Evolutionary conservation across 1,140 invertebrate species (phyloP), one percentile per base, ranked within the genome.

Genomic region (Campoletis sonorensis): DNA sequence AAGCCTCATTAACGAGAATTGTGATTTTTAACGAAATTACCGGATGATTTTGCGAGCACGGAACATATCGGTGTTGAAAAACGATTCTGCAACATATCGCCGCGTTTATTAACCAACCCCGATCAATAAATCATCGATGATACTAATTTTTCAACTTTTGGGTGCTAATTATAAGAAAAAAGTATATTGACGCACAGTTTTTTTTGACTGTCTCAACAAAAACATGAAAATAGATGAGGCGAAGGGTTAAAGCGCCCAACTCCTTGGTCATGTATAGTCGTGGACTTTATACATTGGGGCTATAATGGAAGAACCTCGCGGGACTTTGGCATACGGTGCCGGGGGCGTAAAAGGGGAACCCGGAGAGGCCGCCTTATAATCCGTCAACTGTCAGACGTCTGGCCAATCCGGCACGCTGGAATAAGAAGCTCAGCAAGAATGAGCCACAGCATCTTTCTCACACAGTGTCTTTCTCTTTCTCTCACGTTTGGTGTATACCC

Each of bases 311-410:
- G 68, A 75, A 83, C 67, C 51, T 81, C 45, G 37, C 61, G 82
- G 83, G 82, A 81, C 80, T 64, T 81, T 33, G 70, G 79, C 77
- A 79, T 71, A 79, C 73, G 81, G 16, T 67, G 85, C 85, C 80
- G 84, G 79, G 85, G 87, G 87, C 85, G 87, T 85, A 49, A 75
- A 80, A 64, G 78, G 73, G 45, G 67, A 73, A 76, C 79, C 58
- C 85, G 88, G 84, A 87, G 84, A 88, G 90, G 90, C 90, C 88
- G 90, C 85, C 90, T 92, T 87, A 88, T 92, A 88, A 92, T 92
- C 87, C 90, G 90, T 92, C 91, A 91, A 91, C 85, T 91, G 91
- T 92, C 91, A 90, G 88, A 88, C 88, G 82, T 85, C 86, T 83
- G 85, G 86, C 91, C 91, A 92, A 92, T 92, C 91, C 90, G 87